Evolutionary conservation across 92 coral and sea anemone genomes (phyloP).

Genomic region (Porites rus): DNA sequence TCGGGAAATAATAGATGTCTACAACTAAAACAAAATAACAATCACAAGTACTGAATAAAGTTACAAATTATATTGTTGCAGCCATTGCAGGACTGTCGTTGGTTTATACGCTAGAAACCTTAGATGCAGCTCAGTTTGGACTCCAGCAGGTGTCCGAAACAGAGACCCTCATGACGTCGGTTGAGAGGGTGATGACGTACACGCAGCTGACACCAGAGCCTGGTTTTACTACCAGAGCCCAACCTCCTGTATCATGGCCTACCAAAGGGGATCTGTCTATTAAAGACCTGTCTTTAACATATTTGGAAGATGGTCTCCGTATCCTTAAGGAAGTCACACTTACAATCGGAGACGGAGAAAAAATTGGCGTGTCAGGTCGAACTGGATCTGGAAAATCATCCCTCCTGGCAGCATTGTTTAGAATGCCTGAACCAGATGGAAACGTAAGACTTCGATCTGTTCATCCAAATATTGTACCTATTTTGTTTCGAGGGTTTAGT

Average conservation of each 20-base stretch:
- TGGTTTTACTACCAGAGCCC: slow-evolving; percentile 5
- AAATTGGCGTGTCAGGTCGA: slow-evolving; percentile 38
- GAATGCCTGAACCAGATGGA: slow-evolving; percentile 49
- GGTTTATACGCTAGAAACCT: slow-evolving; percentile 37
- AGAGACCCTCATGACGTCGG: slow-evolving; percentile 51
- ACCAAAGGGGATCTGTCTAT: slow-evolving; percentile 39
- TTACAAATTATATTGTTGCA: slow-evolving; percentile 55
- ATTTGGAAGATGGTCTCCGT: slow-evolving; percentile 40
- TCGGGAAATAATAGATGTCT: too few relatives aligned
- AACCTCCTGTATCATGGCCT: slow-evolving; percentile 50
- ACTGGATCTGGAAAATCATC: slow-evolving; percentile 55
- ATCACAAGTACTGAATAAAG: background rate
- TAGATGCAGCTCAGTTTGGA: slow-evolving; percentile 58
- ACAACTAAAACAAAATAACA: too few relatives aligned
- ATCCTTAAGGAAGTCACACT: slow-evolving; percentile 43
- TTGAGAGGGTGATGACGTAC: slow-evolving; percentile 34
- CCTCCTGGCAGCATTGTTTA: slow-evolving; percentile 25
- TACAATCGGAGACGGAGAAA: slow-evolving; percentile 29
- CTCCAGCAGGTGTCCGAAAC: slow-evolving; percentile 47
- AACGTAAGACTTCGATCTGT: background rate
- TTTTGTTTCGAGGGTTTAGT: background rate
- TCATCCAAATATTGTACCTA: background rate
- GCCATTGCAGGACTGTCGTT: slow-evolving; percentile 87
- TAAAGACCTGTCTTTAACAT: slow-evolving; percentile 38
- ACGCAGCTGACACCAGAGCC: slow-evolving; percentile 28